phyloP scores from a whole-genome alignment of 2,797 vertebrate species.

The Liasis olivaceus region DNA sequence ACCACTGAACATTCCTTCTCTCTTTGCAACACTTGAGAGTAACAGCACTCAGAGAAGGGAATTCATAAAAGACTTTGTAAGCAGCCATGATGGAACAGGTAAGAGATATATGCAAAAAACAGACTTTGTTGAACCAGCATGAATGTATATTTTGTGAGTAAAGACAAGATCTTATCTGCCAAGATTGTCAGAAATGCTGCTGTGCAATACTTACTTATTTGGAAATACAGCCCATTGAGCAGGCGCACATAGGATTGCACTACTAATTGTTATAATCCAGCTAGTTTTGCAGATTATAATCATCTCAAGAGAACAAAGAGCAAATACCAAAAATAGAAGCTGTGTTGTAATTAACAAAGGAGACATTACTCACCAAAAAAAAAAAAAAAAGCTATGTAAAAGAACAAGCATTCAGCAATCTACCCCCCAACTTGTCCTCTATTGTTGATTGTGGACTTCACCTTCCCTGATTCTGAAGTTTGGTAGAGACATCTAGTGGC shows the following conservation, averaged over 20 bases:
- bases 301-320: neutral
- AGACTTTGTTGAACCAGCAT: neutral
- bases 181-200: neutral
- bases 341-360: neutral
- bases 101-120: neutral
- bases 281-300: neutral
- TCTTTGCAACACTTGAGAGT: neutral
- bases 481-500: conserved; percentile 29
- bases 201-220: neutral
- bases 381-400: neutral
- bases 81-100: neutral
- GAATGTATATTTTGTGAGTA: neutral
- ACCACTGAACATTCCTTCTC: neutral
- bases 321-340: neutral
- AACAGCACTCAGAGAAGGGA: neutral
- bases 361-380: neutral
- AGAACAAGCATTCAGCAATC: neutral
- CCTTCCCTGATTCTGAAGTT: neutral
- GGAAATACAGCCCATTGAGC: neutral
- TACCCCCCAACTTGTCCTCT: neutral
- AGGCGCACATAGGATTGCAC: neutral
- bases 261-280: neutral
- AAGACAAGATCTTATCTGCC: neutral
- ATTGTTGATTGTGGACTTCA: neutral
- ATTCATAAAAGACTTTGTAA: neutral